phyloP scores from a whole-genome alignment of 2,113 vertebrate genomes.

The Pseudopodoces humilis region DNA sequence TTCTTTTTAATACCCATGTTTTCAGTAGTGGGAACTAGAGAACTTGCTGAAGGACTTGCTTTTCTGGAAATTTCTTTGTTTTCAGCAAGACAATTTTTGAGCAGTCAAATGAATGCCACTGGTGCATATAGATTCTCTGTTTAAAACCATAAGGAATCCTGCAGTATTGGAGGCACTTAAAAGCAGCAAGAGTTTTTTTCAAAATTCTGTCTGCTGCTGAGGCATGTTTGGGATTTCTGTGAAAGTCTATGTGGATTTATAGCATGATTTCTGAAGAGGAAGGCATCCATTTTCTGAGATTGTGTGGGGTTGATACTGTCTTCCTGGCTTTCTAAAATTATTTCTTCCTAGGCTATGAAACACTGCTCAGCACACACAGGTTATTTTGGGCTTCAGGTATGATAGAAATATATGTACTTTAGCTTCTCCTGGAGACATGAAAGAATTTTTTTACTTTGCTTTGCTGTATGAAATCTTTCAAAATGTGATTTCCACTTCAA shows the following conservation, averaged over 20 bases:
- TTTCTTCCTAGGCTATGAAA: constrained; percentile 33
- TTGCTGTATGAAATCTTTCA: constrained; percentile 35
- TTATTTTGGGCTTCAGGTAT: constrained; percentile 60
- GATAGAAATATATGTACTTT: constrained; percentile 39
- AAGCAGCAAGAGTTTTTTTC: background rate
- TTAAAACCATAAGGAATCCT: background rate
- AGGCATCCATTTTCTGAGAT: constrained; percentile 16
- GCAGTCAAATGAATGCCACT: background rate
- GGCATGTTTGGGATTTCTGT: background rate
- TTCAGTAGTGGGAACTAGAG: background rate
- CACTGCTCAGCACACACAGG: background rate
- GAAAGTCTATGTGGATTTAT: background rate
- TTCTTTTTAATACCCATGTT: background rate
- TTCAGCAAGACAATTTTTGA: background rate
- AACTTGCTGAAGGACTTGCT: background rate
- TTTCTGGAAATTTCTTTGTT: background rate
- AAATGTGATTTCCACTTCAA: constrained; percentile 46
- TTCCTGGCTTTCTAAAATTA: constrained; percentile 23
- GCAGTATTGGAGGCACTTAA: background rate
- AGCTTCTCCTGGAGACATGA: constrained; percentile 46
- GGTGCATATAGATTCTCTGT: background rate
- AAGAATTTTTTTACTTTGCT: background rate
- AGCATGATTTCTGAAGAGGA: background rate
- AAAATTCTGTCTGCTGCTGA: background rate
- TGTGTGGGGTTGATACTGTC: background rate